Base-by-base conservation (phyloP, 1,140 invertebrate genomes). In the Rhizoglyphus robini region DNA sequence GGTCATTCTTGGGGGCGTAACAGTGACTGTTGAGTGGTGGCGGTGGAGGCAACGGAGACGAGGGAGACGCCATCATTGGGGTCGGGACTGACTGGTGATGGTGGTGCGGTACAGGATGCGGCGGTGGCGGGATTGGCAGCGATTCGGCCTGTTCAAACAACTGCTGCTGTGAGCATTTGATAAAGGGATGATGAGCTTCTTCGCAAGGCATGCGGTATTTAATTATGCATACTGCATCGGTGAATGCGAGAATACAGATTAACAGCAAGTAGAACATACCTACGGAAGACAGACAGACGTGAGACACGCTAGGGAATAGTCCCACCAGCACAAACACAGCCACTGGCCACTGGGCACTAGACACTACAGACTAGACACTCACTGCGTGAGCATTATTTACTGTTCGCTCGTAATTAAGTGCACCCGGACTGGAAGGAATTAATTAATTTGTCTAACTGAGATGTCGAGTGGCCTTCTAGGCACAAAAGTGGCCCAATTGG, bases 151-250 rank as follows among this genome's bases (percentile, higher is more conserved):
- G 58, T 4, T 59, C 57, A 59, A 59, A 59, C 25, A 59, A 59
- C 29, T 32, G 58, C 29, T 60, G 58, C 29, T 41, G 58, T 60
- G 58, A 60, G 30, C 58, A 60, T 60, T 60, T 60, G 15, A 29
- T 60, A 29, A 29, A 34, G 15, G 15, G 58, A 60, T 60, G 58
- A 32, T 15, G 15, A 60, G 46, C 4, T 34, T 64, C 38, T 64
- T 64, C 63, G 15, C 46, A 48, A 49, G 63, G 63, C 63, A 64
- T 49, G 1, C 63, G 63, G 47, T 64, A 64, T 51, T 64, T 64
- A 3, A 64, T 64, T 64, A 64, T 51, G 46, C 63, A 64, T 31
- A 64, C 27, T 4, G 63, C 63, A 48, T 64, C 63, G 2, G 63
- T 51, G 27, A 64, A 64, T 30, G 63, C 41, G 11, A 64, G 5